phyloP scores from a whole-genome alignment of 2,113 vertebrate species.

The Hemiscyllium ocellatum region DNA sequence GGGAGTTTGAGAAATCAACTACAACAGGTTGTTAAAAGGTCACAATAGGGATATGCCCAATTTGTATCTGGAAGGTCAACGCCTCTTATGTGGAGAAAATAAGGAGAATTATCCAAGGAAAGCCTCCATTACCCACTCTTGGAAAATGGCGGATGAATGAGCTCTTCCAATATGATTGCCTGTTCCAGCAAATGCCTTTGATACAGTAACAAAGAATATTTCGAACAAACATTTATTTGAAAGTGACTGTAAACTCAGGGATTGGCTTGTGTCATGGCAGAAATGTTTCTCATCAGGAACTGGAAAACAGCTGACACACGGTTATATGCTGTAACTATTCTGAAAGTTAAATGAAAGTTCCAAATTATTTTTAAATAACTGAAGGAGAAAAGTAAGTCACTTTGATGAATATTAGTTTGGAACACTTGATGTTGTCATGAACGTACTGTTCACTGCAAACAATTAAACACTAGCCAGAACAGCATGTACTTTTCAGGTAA shows the following conservation, averaged over 20 bases:
- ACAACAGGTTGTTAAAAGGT: neutral
- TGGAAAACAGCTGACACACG: neutral
- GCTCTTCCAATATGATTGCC: too few relatives aligned
- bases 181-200: too few relatives aligned
- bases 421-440: neutral
- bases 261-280: too few relatives aligned
- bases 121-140: too few relatives aligned
- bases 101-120: too few relatives aligned
- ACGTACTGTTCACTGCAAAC: neutral
- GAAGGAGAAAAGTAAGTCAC: neutral
- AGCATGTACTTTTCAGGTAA: neutral
- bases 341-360: neutral
- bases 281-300: too few relatives aligned
- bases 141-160: too few relatives aligned
- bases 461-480: neutral
- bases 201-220: too few relatives aligned
- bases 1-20: neutral
- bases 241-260: too few relatives aligned
- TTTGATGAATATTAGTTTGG: neutral
- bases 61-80: neutral
- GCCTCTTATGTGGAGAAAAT: neutral
- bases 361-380: neutral
- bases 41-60: neutral
- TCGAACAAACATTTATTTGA: too few relatives aligned
- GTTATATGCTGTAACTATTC: neutral